Evolutionary conservation across 2,888 invertebrate species (phyloP), one percentile per base, ranked within the genome.

Genomic region (Drosophila mayaguana): DNA sequence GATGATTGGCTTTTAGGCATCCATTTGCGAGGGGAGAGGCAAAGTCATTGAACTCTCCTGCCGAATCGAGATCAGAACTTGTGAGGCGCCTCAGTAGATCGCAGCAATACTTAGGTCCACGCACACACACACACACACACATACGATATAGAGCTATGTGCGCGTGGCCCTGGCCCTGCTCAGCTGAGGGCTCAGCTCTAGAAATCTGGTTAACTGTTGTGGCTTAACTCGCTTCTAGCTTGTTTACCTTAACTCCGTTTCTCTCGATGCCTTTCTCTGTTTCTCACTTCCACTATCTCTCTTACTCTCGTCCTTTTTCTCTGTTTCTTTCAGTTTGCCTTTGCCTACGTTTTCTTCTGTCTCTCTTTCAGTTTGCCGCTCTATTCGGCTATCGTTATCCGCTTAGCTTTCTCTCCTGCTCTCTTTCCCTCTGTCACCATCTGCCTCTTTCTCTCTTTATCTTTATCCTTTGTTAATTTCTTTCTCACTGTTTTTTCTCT

Each of bases 41-140:
- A 22, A 32, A 63, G 65, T 78, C 76, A 66, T 50, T 63, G 76
- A 78, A 79, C 76, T 79, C 43, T 63, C 34, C 9, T 45, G 40
- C 22, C 34, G 40, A 63, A 63, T 70, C 36, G 50, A 61, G 71
- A 66, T 79, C 65, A 77, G 65, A 75, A 79, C 70, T 59, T 56
- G 46, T 40, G 28, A 53, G 51, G 36, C 50, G 45, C 65, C 38
- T 22, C 50, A 45, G 22, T 45, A 32, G 57, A 66, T 71, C 50
- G 8, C 51, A 50, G 40, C 28, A 32, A n/a, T 36, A 34, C 11
- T 32, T 18, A 6, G 11, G 32, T 20, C 20, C 32, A 43, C 34
- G 16, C 32, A 42, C 11, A 43, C 32, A 22, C 42, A 14, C 14
- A 28, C 40, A 16, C 50, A 18, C 50, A 28, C 18, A 18, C 6